Percentiles rank a stretch among this genome's conserved stretches.
Evolutionary conservation across 2,797 vertebrate species (phyloP).

Genomic region (Urosaurus nigricauda): DNA sequence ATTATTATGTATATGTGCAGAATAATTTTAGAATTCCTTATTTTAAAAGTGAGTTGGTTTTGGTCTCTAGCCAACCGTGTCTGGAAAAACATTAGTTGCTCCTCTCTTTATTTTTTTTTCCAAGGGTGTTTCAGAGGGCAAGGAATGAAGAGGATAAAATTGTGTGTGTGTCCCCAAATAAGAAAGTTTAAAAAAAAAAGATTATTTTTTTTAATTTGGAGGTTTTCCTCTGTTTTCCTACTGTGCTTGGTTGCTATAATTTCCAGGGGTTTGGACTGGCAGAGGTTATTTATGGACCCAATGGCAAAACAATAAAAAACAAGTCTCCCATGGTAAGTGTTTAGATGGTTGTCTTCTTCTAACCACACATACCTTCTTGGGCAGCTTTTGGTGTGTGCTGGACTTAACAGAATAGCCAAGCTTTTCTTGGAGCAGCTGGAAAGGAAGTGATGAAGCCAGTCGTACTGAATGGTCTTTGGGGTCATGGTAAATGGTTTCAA

Average conservation of each 20-base stretch:
- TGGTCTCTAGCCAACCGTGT: conserved; percentile 41
- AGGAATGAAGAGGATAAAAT: background rate
- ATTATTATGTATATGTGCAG: accelerated
- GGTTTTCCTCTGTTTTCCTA: background rate
- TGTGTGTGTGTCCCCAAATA: background rate
- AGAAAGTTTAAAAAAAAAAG: background rate
- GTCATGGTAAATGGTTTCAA: background rate
- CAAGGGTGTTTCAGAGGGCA: conserved; percentile 41
- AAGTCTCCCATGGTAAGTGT: background rate
- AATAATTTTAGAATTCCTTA: conserved; percentile 43
- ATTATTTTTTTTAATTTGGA: no score
- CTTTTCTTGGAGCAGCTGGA: background rate
- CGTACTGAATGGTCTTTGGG: background rate
- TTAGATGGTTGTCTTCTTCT: no score
- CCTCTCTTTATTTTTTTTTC: background rate
- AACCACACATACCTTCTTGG: background rate
- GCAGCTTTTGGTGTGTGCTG: background rate
- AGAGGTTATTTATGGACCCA: background rate
- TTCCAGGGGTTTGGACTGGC: background rate
- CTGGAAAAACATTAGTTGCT: conserved; percentile 29
- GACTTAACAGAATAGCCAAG: background rate
- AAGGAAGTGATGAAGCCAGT: background rate
- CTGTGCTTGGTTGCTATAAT: background rate
- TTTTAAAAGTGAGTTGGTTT: conserved; percentile 40
- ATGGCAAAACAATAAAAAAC: background rate